These are phyloP conservation scores for Xylocampa areola DNA, from an alignment of 2,888 invertebrate genomes.

Conservation along the genomic window DNA sequence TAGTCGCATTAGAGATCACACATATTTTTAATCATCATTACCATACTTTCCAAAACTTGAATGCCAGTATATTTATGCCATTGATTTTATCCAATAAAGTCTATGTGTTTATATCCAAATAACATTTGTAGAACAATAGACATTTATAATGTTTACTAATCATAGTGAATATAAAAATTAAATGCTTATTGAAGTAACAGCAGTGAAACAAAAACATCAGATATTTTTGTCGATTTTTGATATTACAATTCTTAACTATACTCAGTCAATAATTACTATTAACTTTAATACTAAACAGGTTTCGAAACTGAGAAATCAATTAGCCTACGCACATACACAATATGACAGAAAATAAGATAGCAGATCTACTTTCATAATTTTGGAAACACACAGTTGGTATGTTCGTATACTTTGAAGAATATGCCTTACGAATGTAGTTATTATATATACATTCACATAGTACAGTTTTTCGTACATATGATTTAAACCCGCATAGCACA, in stretches of 20 bases:
- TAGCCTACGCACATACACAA: slow-evolving; percentile 56
- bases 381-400: slow-evolving; percentile 44
- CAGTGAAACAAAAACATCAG: slow-evolving; percentile 67
- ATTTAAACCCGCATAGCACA: slow-evolving; percentile 14
- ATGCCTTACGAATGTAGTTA: slow-evolving; percentile 44
- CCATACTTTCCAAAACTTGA: slow-evolving; percentile 27
- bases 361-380: slow-evolving; percentile 45
- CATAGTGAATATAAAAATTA: slow-evolving; percentile 74
- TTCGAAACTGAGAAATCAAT: slow-evolving; percentile 61
- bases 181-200: slow-evolving; percentile 84
- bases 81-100: slow-evolving; percentile 45
- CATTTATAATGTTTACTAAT: slow-evolving; percentile 48
- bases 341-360: slow-evolving; percentile 47
- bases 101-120: slow-evolving; percentile 42
- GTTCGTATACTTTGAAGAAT: slow-evolving; percentile 57
- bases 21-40: slow-evolving; percentile 20
- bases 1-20: slow-evolving; percentile 49
- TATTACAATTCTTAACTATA: slow-evolving; percentile 81
- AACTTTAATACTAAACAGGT: slow-evolving; percentile 77
- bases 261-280: slow-evolving; percentile 84
- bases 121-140: slow-evolving; percentile 50
- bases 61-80: slow-evolving; percentile 51
- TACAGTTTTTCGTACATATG: slow-evolving; percentile 13
- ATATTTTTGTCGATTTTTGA: slow-evolving; percentile 68
- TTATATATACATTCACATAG: slow-evolving; percentile 24